These are phyloP conservation scores for Caloenas nicobarica DNA, from an alignment of 2,113 vertebrate species.

Conservation along the genomic window DNA sequence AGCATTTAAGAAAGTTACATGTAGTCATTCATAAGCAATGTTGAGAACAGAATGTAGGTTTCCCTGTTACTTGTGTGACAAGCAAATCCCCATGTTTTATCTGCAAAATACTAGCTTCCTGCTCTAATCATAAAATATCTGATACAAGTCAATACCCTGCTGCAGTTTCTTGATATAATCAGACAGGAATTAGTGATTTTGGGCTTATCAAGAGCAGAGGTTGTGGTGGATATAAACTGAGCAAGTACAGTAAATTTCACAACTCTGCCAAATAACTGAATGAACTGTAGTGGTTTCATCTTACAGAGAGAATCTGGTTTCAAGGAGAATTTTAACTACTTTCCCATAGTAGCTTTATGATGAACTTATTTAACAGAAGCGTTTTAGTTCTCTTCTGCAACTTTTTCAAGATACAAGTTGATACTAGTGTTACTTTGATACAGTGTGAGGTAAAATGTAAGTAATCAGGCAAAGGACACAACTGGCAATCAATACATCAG, in stretches of 20 bases:
- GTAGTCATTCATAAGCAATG: background rate
- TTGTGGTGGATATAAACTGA: background rate
- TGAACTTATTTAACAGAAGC: background rate
- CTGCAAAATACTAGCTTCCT: background rate
- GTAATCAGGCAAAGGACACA: background rate
- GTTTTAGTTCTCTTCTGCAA: background rate
- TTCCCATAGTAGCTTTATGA: background rate
- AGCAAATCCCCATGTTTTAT: background rate
- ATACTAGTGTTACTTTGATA: background rate
- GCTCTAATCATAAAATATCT: background rate
- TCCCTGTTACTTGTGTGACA: background rate
- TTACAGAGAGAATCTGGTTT: background rate
- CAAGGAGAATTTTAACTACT: background rate
- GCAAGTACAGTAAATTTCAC: background rate
- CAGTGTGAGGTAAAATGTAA: background rate
- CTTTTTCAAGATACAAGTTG: background rate
- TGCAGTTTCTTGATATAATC: background rate
- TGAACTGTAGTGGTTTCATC: background rate
- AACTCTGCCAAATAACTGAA: background rate
- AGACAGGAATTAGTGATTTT: background rate
- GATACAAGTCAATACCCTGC: background rate
- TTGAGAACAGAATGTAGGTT: background rate
- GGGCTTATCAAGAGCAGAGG: background rate
- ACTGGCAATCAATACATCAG: background rate
- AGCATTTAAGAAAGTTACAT: background rate